Percentiles rank a stretch among this genome's conserved stretches.
Evolutionary conservation across 2,113 vertebrate genomes (phyloP).

Genomic region (Aphyosemion australe): DNA sequence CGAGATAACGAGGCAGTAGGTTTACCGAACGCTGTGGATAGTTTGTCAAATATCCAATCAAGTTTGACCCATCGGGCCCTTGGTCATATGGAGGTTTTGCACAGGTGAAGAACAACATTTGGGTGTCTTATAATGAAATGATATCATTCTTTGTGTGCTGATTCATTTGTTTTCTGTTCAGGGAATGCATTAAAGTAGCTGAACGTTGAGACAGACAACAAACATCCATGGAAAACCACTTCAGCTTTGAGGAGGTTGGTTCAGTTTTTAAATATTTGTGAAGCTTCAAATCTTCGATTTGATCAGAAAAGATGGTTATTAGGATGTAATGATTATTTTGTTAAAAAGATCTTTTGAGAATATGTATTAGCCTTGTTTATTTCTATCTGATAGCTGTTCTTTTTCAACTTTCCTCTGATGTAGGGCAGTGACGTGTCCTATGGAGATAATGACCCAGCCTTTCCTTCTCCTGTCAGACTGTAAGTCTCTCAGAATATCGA

Average conservation of each 20-base stretch:
- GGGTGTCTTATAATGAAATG: not conserved
- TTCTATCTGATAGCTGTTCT: constrained; percentile 7
- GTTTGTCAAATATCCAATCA: too few species aligned
- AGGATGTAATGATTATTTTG: too few species aligned
- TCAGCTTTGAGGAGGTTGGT: constrained; percentile 72
- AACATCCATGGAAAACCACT: constrained; percentile 73
- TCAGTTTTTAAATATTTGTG: not conserved
- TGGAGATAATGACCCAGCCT: constrained; percentile 66
- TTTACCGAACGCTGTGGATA: too few species aligned
- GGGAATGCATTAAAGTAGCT: constrained; percentile 68
- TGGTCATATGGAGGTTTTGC: too few species aligned
- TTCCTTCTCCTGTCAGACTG: constrained; percentile 69
- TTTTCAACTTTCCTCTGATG: constrained; percentile 4
- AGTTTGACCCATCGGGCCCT: too few species aligned
- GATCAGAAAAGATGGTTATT: too few species aligned
- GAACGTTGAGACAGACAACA: constrained; percentile 35
- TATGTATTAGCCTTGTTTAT: not conserved
- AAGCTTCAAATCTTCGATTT: not conserved
- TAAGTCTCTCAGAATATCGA: constrained; percentile 54
- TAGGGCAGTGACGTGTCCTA: constrained; percentile 77
- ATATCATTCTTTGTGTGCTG: not conserved
- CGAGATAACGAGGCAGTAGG: too few species aligned
- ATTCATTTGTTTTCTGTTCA: constrained; percentile 32
- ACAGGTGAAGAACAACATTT: too few species aligned
- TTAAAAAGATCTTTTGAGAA: too few species aligned